Conservation (phyloP, 2,888 invertebrate species). For the Polydrusus cervinus region DNA sequence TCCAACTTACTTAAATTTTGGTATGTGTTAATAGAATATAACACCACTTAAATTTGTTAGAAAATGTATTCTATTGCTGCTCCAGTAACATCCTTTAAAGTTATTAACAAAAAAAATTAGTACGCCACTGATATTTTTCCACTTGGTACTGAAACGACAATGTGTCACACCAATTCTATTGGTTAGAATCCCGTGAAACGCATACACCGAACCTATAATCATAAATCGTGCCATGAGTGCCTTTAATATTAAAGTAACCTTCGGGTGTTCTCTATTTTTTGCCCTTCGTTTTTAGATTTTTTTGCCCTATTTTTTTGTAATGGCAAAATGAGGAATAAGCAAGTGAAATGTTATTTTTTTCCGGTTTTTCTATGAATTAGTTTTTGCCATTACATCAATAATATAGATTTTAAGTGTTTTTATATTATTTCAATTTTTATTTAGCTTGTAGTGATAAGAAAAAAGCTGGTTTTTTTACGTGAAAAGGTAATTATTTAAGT, state of each 20-base stretch:
- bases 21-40: too few species aligned
- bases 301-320: background rate
- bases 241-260: constrained; percentile 4
- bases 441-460: constrained; percentile 5
- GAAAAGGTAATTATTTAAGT: constrained; percentile 4
- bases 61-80: too few species aligned
- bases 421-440: constrained; percentile 22
- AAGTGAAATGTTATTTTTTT: background rate
- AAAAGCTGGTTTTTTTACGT: constrained; percentile 2
- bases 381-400: constrained; percentile 22
- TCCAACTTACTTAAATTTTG: too few species aligned
- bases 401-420: constrained; percentile 18
- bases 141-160: background rate
- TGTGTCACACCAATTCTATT: constrained; percentile 6
- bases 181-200: background rate
- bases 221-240: constrained; percentile 15
- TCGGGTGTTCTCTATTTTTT: constrained; percentile 16
- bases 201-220: constrained; percentile 9
- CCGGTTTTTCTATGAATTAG: background rate
- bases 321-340: background rate
- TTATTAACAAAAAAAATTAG: too few species aligned
- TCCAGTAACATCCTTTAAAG: too few species aligned
- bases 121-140: too few species aligned
- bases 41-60: too few species aligned
- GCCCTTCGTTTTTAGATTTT: constrained; percentile 1